Evolutionary conservation across 2,888 invertebrate species (phyloP), one percentile per base, ranked within the genome.

Genomic region (Lochmaea crataegi): DNA sequence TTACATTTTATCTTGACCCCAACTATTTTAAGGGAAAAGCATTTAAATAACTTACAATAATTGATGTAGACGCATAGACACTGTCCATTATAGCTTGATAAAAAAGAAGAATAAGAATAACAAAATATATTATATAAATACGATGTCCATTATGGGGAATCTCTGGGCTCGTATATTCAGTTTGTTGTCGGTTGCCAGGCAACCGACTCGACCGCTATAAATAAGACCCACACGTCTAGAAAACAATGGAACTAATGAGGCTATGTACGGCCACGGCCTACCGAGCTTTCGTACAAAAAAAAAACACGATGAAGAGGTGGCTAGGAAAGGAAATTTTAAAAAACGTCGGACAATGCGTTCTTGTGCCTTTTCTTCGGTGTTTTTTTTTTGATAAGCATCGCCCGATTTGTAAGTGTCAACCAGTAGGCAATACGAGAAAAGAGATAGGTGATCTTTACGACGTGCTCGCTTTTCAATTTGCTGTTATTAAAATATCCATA

Each of bases 161-260:
- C 64, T 12, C 48, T 69, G 65, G 22, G 73, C 57, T 67, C 70
- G 71, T 70, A 73, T 70, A 73, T 73, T 32, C 42, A 32, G 67
- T 57, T 58, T 56, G 67, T 67, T 67, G 45, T 66, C 66, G 22
- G 57, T 66, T 66, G 56, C 5, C 53, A 63, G n/a, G 48, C 48
- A 48, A 48, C 45, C 45, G 45, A 45, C 45, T 3, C 51, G 63
- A 64, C 66, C 70, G 71, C 72, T 64, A 75, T 78, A 76, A 76
- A 78, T 78, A 76, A 75, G 75, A 68, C 76, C 76, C 76, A 76
- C 76, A 78, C 76, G 78, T 78, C 76, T 73, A 53, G 72, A 65
- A 76, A 77, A 78, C 77, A 75, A 77, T 76, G 77, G 77, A 68
- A 75, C 77, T 77, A 77, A 77, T 77, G 76, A 77, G 76, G 72